A percentile compares a stretch with the other conserved stretches of the same genome.
Conservation (phyloP, 2,888 invertebrate genomes). For the Beris chalybata region DNA sequence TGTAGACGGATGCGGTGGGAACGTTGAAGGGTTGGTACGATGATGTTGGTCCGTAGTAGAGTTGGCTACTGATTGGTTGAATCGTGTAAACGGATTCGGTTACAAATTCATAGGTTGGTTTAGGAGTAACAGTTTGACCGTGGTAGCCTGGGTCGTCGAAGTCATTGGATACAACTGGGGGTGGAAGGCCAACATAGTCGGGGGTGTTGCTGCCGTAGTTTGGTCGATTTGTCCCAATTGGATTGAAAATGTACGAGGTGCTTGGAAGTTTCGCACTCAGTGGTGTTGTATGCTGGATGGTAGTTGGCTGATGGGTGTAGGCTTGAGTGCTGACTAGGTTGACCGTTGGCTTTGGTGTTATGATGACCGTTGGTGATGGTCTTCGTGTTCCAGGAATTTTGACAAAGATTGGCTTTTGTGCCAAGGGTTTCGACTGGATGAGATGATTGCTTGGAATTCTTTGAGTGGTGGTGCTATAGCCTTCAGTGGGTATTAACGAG, state of each 20-base stretch:
- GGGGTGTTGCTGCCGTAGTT: conserved; percentile 40
- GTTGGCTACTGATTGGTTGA: conserved; percentile 50
- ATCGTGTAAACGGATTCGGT: conserved; percentile 48
- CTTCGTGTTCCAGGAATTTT: conserved; percentile 56
- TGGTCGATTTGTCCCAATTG: conserved; percentile 48
- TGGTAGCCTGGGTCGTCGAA: conserved; percentile 56
- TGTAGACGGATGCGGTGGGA: conserved; percentile 44
- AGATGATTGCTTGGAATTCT: conserved; percentile 39
- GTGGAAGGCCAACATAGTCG: conserved; percentile 43
- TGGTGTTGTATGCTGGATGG: conserved; percentile 39
- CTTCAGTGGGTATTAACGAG: conserved; percentile 63
- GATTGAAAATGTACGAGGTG: conserved; percentile 56
- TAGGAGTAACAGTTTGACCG: conserved; percentile 42
- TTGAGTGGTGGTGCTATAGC: conserved; percentile 53
- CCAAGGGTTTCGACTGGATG: neutral
- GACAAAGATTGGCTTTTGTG: conserved; percentile 19
- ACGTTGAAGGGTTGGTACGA: conserved; percentile 53
- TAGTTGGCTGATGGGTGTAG: conserved; percentile 42
- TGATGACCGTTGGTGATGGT: conserved; percentile 66
- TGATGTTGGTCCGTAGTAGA: conserved; percentile 51
- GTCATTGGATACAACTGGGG: conserved; percentile 50
- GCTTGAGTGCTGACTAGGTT: conserved; percentile 46
- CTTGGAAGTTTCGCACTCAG: conserved; percentile 49
- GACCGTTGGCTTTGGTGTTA: conserved; percentile 68
- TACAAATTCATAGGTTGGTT: conserved; percentile 38